A percentile compares a stretch with the other conserved stretches of the same genome.
phyloP scores from a whole-genome alignment of 1,140 invertebrate species.

The Melipona quadrifasciata region DNA sequence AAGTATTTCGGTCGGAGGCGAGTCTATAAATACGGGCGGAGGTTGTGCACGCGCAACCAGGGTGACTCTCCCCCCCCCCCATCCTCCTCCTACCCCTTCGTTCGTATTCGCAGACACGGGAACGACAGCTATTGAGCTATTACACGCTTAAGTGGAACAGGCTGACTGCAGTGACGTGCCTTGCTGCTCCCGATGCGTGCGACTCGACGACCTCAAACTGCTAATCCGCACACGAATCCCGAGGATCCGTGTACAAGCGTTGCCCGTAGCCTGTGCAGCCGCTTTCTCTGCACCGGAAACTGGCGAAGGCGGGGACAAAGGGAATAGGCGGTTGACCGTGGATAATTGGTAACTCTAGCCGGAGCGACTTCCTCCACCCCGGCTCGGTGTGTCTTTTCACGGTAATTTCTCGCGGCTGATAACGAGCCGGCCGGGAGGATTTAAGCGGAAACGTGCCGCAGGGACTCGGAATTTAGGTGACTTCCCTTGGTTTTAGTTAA shows the following conservation, averaged over 20 bases:
- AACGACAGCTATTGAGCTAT: constrained; percentile 77
- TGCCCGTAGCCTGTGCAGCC: background rate
- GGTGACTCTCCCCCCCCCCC: constrained; percentile 27
- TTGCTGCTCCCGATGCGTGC: constrained; percentile 59
- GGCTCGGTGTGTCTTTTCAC: background rate
- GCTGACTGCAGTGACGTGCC: constrained; percentile 71
- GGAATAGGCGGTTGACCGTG: constrained; percentile 27
- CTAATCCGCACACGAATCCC: constrained; percentile 61
- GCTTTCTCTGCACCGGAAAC: constrained; percentile 3
- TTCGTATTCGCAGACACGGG: constrained; percentile 65
- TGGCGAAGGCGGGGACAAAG: constrained; percentile 30
- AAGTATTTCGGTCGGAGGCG: constrained; percentile 30
- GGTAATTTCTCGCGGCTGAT: constrained; percentile 6
- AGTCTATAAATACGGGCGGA: constrained; percentile 47
- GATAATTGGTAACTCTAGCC: constrained; percentile 32
- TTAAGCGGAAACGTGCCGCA: background rate
- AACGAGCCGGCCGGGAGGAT: background rate
- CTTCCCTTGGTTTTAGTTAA: background rate
- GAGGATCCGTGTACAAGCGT: constrained; percentile 39
- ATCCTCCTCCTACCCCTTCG: no score
- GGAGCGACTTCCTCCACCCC: background rate
- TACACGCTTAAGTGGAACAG: constrained; percentile 76
- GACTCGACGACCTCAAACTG: constrained; percentile 62
- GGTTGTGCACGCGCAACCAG: constrained; percentile 7
- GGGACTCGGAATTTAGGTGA: background rate